Evolutionary conservation across 2,797 vertebrate genomes (phyloP).

Genomic region (Siniperca undulata): DNA sequence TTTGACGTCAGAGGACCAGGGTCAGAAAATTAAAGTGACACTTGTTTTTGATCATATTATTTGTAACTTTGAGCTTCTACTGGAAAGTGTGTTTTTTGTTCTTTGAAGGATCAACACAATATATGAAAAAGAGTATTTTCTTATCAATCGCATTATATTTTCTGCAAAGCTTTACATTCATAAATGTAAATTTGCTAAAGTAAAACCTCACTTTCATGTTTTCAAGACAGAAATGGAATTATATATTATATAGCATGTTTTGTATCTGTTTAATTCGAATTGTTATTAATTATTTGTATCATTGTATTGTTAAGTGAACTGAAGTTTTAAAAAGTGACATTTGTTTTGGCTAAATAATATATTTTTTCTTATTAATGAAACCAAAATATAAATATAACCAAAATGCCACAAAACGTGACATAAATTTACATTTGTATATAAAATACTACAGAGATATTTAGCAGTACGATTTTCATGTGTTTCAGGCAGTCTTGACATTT

Average conservation of each 20-base stretch:
- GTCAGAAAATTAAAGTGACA: background rate
- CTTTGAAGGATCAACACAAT: too few species aligned
- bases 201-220: too few species aligned
- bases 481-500: background rate
- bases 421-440: background rate
- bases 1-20: slow-evolving; percentile 72
- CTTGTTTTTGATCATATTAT: too few species aligned
- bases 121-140: too few species aligned
- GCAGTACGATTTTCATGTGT: background rate
- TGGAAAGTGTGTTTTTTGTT: too few species aligned
- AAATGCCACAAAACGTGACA: background rate
- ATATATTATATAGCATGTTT: too few species aligned
- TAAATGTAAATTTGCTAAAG: too few species aligned
- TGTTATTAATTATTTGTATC: background rate
- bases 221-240: too few species aligned
- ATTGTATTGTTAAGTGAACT: background rate
- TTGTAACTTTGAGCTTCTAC: too few species aligned
- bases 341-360: too few species aligned
- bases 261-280: background rate
- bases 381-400: background rate
- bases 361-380: background rate
- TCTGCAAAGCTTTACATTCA: too few species aligned
- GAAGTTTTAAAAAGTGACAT: background rate
- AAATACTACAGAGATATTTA: background rate
- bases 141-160: too few species aligned